Evolutionary conservation across 2,797 vertebrate species (phyloP).

Genomic region (Cygnus olor): DNA sequence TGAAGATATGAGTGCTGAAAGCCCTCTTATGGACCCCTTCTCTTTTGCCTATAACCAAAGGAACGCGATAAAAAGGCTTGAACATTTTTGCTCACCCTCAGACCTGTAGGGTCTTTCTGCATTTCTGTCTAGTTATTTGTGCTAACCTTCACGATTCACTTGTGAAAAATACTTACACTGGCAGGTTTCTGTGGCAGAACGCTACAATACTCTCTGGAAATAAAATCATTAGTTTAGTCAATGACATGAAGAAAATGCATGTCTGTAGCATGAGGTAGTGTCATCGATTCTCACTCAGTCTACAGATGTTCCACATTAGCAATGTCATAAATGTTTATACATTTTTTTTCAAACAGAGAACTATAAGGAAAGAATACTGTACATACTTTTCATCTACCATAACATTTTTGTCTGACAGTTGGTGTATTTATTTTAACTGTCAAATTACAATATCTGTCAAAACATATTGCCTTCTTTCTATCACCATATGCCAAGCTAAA

Average conservation of each 20-base stretch:
- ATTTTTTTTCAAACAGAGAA: neutral
- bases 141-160: neutral
- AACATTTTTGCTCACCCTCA: neutral
- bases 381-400: neutral
- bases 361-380: neutral
- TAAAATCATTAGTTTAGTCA: neutral
- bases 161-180: neutral
- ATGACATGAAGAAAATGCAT: neutral
- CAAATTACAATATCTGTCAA: conserved; percentile 41
- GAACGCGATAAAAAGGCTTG: neutral
- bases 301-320: neutral
- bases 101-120: neutral
- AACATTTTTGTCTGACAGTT: conserved; percentile 26
- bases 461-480: conserved; percentile 28
- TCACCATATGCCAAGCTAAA: conserved; percentile 11
- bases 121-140: neutral
- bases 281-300: neutral
- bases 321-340: neutral
- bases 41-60: neutral
- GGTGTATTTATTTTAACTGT: conserved; percentile 61
- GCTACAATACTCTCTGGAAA: neutral
- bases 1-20: neutral
- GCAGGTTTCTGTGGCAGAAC: neutral
- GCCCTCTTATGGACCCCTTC: neutral
- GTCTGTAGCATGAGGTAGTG: neutral